Evolutionary conservation across 2,888 invertebrate genomes (phyloP).

Genomic region (Mechanitis mazaeus): DNA sequence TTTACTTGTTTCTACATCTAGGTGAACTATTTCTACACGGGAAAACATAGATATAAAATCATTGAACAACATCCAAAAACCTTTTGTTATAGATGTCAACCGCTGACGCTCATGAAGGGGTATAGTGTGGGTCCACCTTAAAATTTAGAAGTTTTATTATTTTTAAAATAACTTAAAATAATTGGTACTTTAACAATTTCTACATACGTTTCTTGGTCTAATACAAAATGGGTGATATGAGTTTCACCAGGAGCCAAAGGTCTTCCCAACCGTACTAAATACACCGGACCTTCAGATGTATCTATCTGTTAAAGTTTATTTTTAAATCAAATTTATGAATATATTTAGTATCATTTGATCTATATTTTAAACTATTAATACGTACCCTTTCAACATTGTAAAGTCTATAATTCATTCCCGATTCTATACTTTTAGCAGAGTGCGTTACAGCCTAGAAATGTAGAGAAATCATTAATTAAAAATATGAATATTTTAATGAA

Average conservation of each 20-base stretch:
- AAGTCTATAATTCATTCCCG: slow-evolving; percentile 87
- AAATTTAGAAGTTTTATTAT: not conserved
- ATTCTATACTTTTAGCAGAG: slow-evolving; percentile 78
- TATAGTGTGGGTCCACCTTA: slow-evolving; percentile 82
- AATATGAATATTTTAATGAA: too few species aligned
- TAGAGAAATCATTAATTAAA: not conserved
- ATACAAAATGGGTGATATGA: slow-evolving; percentile 41
- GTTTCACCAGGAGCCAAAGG: slow-evolving; percentile 47
- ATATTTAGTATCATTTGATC: not conserved
- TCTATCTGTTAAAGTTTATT: slow-evolving; percentile 40
- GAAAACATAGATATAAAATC: slow-evolving; percentile 90
- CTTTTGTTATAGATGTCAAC: slow-evolving; percentile 80
- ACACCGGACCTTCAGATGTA: slow-evolving; percentile 45
- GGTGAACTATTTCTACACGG: slow-evolving; percentile 88
- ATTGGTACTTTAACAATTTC: not conserved
- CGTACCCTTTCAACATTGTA: slow-evolving; percentile 83
- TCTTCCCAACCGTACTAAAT: slow-evolving; percentile 48
- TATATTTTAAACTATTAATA: slow-evolving; percentile 17
- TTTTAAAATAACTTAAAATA: not conserved
- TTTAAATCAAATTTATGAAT: not conserved
- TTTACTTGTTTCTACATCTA: slow-evolving; percentile 90
- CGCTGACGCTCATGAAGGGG: slow-evolving; percentile 84
- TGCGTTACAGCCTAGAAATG: slow-evolving; percentile 40
- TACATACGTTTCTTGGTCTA: slow-evolving; percentile 43
- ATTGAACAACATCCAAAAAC: slow-evolving; percentile 89